These are phyloP conservation scores for Liodrosophila aerea DNA, from an alignment of 2,888 invertebrate species.

Conservation along the genomic window DNA sequence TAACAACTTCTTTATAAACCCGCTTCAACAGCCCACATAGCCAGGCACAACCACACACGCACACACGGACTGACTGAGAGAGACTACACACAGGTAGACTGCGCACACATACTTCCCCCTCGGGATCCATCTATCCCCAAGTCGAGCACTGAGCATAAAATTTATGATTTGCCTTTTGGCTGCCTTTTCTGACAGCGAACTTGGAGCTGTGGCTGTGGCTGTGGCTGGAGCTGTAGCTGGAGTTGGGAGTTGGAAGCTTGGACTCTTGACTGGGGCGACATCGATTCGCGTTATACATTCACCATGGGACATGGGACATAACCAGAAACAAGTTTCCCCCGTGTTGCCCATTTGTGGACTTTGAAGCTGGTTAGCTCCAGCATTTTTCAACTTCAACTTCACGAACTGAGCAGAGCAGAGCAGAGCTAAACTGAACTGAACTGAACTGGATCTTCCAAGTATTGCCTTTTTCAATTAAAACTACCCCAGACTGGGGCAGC, in stretches of 20 bases:
- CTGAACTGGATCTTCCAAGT: conserved; percentile 44
- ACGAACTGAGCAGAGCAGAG: neutral
- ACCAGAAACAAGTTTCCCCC: conserved; percentile 59
- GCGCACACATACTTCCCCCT: conserved; percentile 18
- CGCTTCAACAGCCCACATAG: conserved; percentile 35
- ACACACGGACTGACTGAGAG: conserved; percentile 1
- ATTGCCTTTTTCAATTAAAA: conserved; percentile 60
- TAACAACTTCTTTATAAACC: conserved; percentile 60
- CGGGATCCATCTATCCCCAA: conserved; percentile 18
- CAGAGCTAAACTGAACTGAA: neutral
- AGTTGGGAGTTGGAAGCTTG: conserved; percentile 9
- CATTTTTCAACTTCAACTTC: conserved; percentile 4
- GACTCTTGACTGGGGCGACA: conserved; percentile 52
- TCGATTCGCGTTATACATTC: conserved; percentile 52
- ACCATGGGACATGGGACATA: conserved; percentile 47
- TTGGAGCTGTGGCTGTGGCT: conserved; percentile 8
- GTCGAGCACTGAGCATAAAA: conserved; percentile 62
- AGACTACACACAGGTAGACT: conserved; percentile 6
- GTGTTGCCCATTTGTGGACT: conserved; percentile 61
- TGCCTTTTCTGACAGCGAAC: conserved; percentile 51
- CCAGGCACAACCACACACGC: conserved; percentile 12
- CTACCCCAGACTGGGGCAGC: conserved; percentile 37
- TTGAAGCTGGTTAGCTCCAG: conserved; percentile 39
- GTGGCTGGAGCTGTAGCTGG: neutral
- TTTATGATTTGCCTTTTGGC: conserved; percentile 74